Percentiles rank a stretch among this genome's conserved stretches.
These are phyloP conservation scores for Pogona vitticeps DNA, from an alignment of 2,113 vertebrate genomes.

Conservation along the genomic window DNA sequence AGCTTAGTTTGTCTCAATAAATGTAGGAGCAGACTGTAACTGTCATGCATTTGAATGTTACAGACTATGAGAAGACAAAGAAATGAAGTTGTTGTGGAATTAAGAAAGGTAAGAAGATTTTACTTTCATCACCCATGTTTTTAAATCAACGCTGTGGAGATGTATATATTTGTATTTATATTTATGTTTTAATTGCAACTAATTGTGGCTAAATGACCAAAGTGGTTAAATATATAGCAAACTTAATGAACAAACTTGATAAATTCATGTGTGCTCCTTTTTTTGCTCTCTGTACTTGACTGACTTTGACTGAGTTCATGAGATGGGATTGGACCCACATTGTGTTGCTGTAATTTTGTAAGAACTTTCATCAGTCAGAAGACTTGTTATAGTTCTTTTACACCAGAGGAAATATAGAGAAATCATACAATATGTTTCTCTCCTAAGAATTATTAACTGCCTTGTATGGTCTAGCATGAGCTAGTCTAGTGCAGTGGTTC, in stretches of 20 bases:
- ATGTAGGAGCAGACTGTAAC: background rate
- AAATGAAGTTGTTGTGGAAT: constrained; percentile 97
- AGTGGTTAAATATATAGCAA: background rate
- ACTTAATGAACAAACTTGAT: background rate
- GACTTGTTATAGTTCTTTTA: too few relatives aligned
- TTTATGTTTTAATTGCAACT: background rate
- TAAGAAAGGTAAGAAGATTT: constrained; percentile 88
- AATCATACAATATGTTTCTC: too few relatives aligned
- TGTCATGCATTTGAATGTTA: constrained; percentile 55
- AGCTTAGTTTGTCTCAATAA: fast-evolving
- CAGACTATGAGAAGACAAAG: constrained; percentile 99
- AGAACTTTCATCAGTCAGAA: too few relatives aligned
- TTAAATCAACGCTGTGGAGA: too few relatives aligned
- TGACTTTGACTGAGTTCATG: background rate
- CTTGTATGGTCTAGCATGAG: background rate
- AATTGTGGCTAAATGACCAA: background rate
- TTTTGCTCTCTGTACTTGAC: background rate
- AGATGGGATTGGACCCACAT: too few relatives aligned
- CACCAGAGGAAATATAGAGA: too few relatives aligned
- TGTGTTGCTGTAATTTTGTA: background rate
- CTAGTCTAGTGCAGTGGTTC: background rate
- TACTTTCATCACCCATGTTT: background rate
- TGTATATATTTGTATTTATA: too few relatives aligned
- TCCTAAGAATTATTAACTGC: too few relatives aligned
- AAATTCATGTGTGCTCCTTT: background rate